Conservation (phyloP, 2,113 vertebrate species). For the Oenanthe melanoleuca region DNA sequence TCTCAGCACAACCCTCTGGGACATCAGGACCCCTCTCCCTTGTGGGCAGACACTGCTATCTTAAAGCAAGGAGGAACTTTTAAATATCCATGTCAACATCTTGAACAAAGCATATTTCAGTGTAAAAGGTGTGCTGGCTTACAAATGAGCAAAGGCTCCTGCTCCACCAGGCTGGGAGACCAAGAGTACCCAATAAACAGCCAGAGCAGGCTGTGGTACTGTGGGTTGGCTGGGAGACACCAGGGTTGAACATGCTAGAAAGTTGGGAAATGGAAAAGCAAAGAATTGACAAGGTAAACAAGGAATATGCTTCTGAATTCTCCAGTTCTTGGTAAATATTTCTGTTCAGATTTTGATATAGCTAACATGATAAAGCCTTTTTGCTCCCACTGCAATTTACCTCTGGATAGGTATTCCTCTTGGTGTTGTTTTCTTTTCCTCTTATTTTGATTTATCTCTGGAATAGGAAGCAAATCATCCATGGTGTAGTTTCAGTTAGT, state of each 20-base stretch:
- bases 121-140: background rate
- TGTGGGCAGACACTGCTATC: accelerated
- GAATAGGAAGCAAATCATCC: background rate
- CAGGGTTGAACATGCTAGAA: background rate
- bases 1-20: background rate
- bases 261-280: background rate
- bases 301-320: background rate
- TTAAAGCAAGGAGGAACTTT: background rate
- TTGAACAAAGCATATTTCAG: background rate
- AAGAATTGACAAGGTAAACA: background rate
- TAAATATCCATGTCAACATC: background rate
- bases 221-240: background rate
- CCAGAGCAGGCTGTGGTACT: background rate
- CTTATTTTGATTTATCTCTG: background rate
- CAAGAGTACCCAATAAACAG: background rate
- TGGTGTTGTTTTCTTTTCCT: background rate
- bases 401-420: background rate
- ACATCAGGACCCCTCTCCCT: background rate
- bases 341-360: background rate
- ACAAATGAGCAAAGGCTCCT: background rate
- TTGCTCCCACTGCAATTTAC: background rate
- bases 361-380: background rate
- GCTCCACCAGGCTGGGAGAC: background rate
- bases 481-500: background rate
- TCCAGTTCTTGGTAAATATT: background rate